phyloP scores from a whole-genome alignment of 2,113 vertebrate genomes.

The Carassius auratus region DNA sequence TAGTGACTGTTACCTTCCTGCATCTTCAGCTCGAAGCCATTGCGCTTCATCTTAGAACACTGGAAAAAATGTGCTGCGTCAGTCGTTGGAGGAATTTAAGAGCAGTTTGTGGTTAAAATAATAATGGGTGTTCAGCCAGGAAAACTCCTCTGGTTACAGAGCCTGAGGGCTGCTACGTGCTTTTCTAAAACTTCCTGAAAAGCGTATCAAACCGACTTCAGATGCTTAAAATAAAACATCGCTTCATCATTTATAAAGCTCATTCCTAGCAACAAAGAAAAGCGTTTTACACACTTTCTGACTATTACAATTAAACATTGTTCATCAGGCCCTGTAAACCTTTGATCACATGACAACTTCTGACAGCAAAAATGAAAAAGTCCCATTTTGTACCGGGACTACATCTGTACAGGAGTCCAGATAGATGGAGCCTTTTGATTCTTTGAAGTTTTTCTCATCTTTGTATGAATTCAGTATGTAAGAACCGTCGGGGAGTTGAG shows the following conservation, averaged over 20 bases:
- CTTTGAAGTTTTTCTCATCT: slow-evolving; percentile 95
- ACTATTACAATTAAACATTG: not conserved
- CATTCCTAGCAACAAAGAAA: not conserved
- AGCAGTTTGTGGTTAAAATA: not conserved
- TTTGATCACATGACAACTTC: not conserved
- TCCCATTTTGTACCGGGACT: slow-evolving; percentile 78
- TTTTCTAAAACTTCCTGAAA: not conserved
- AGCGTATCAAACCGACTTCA: not conserved
- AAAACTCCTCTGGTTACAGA: not conserved
- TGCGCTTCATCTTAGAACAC: slow-evolving; percentile 93
- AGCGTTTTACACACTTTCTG: not conserved
- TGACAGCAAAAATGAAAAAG: not conserved
- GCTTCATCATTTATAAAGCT: too few relatives aligned
- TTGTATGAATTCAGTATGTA: slow-evolving; percentile 98
- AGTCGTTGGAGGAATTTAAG: slow-evolving; percentile 6
- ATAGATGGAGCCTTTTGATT: slow-evolving; percentile 97
- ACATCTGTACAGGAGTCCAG: slow-evolving; percentile 96
- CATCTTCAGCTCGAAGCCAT: slow-evolving; percentile 95
- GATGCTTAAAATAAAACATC: not conserved
- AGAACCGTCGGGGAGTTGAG: slow-evolving; percentile 94
- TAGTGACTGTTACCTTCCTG: slow-evolving; percentile 96
- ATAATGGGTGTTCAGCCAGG: not conserved
- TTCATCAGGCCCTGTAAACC: not conserved
- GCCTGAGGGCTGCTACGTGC: not conserved
- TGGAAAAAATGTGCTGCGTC: slow-evolving; percentile 57